Conservation (phyloP, 2,113 vertebrate species). For the Chelonoidis abingdonii region DNA sequence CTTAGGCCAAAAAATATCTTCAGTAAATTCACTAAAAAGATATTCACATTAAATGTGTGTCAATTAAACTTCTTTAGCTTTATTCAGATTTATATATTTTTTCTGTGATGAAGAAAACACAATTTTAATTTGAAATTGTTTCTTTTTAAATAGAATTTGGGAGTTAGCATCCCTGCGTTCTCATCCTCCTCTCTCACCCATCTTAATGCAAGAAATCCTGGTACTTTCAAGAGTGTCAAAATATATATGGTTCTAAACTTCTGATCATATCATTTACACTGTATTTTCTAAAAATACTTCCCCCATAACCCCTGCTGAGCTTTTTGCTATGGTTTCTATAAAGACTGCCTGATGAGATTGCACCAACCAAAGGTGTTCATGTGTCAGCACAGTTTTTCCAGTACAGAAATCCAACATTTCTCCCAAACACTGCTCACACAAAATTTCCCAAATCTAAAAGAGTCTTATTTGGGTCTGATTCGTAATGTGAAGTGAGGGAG, state of each 20-base stretch:
- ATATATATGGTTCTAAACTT: neutral
- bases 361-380: neutral
- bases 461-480: neutral
- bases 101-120: neutral
- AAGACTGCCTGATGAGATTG: neutral
- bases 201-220: neutral
- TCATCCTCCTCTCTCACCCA: neutral
- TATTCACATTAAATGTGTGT: neutral
- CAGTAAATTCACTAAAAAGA: neutral
- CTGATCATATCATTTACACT: neutral
- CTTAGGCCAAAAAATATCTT: neutral
- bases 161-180: neutral
- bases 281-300: neutral
- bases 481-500: neutral
- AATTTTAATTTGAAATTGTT: neutral
- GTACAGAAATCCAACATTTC: neutral
- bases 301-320: neutral
- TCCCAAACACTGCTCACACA: neutral
- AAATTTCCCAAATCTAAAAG: neutral
- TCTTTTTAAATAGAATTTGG: neutral
- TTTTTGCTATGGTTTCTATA: neutral
- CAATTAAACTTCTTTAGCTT: neutral
- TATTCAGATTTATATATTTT: neutral
- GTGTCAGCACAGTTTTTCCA: neutral
- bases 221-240: neutral